phyloP scores from a whole-genome alignment of 2,797 vertebrate species.

The Chloroceryle amazona region DNA sequence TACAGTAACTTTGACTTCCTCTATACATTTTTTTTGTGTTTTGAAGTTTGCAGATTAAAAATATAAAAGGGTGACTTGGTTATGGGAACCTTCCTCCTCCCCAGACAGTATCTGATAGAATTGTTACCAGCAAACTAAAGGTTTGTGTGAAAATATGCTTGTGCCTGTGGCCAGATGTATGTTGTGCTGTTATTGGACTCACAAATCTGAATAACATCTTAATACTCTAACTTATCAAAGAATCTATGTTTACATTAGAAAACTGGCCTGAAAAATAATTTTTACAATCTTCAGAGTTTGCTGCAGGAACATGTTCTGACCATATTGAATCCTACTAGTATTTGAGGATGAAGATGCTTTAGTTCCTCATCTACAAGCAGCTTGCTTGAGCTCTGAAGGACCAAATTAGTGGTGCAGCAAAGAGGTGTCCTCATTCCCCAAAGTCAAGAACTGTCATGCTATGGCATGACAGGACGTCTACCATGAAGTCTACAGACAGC shows the following conservation, averaged over 20 bases:
- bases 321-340: not conserved
- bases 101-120: not conserved
- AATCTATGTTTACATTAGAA: not conserved
- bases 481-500: not conserved
- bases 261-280: not conserved
- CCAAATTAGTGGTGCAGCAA: not conserved
- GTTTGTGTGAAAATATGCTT: not conserved
- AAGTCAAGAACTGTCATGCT: not conserved
- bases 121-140: not conserved
- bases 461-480: rapidly evolving
- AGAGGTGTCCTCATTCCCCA: not conserved
- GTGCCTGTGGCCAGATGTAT: not conserved
- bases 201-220: not conserved
- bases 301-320: not conserved
- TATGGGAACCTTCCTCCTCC: not conserved
- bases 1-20: conserved; percentile 67
- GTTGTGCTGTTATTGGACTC: not conserved
- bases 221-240: not conserved
- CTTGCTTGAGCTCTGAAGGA: not conserved
- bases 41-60: conserved; percentile 45
- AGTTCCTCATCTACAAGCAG: not conserved
- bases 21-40: not conserved
- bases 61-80: not conserved
- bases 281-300: not conserved
- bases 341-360: not conserved